Base-by-base conservation (phyloP, 2,113 vertebrate species). In the Cyphomyrus discorhynchus region DNA sequence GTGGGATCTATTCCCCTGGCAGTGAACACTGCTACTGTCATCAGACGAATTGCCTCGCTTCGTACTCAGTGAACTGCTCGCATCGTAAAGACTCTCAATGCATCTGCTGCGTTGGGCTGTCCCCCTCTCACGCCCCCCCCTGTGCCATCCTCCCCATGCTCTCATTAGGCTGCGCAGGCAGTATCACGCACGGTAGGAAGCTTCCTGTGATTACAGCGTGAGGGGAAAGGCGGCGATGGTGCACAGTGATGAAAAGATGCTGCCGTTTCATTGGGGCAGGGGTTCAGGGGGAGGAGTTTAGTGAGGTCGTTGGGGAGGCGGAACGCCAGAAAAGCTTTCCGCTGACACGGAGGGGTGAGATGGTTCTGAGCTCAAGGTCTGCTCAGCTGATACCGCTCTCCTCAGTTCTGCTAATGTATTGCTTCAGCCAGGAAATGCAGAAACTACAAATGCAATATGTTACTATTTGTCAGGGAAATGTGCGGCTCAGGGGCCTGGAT, bases 1-100 rank as follows among this genome's bases (percentile, higher is more conserved):
- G 35, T 62, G 9, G 91, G 86, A 62, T 62, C 86, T 94, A 90
- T 91, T 83, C 46, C 89, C 92, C 88, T 27, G 90, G 96, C 92
- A 94, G 93, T 82, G 35, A 88, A 88, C 56, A n/a, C 91, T 5
- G 80, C 53, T 62, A 82, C 90, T 90, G 87, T 90, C 90, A 90
- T n/a, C 45, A 88, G 66, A 88, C 82, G 86, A 90, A 90, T 83
- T 35, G 17, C 86, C 47, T 88, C 66, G 46, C 80, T 24, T 62
- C 56, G 31, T 21, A 62, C 52, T 58, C 53, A 46, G 53, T 56
- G 56, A 88, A 62, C 53, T 11, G 52, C 56, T 62, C 1, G 53
- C 10, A 35, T 88, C 5, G 53, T 45, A 42, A 35, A 88, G 49
- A 58, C 53, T 21, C 53, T 24, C 39, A 15, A 39, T 19, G 17